phyloP scores from a whole-genome alignment of 30 jellyfish, hydroid and myxozoan genomes.

The Cassiopea xamachana region DNA sequence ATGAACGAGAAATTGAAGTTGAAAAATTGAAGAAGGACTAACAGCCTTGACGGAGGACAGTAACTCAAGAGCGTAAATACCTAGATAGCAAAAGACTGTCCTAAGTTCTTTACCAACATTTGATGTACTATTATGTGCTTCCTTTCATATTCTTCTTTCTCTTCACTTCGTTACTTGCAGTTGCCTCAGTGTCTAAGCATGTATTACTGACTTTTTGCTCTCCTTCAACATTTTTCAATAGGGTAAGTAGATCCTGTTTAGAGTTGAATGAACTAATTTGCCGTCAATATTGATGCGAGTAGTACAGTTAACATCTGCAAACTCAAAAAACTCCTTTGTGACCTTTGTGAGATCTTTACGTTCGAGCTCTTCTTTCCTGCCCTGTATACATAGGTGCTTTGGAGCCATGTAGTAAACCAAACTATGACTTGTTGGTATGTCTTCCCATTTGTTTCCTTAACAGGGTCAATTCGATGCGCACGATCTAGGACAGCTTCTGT shows the following conservation, averaged over 20 bases:
- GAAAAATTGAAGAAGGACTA: no score
- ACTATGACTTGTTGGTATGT: conserved; percentile 31
- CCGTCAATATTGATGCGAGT: not conserved
- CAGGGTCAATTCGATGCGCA: conserved; percentile 44
- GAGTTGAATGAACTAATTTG: not conserved
- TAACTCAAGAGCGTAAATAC: not conserved
- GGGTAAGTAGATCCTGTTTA: not conserved
- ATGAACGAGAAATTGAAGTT: no score
- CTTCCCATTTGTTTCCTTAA: conserved; percentile 12
- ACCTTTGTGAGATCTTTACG: not conserved
- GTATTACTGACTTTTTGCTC: not conserved
- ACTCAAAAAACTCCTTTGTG: not conserved
- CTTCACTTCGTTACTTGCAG: not conserved
- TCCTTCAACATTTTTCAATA: not conserved
- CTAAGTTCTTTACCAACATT: not conserved
- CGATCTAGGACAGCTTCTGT: conserved; percentile 41
- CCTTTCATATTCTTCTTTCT: not conserved
- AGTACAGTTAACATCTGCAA: not conserved
- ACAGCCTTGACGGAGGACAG: not conserved
- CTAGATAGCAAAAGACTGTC: not conserved
- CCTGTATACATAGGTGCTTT: conserved; percentile 30
- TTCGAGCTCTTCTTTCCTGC: conserved; percentile 12
- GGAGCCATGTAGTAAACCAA: conserved; percentile 30
- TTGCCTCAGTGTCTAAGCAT: not conserved
- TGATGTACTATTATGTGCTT: not conserved